Percentiles rank a stretch among this genome's conserved stretches.
Evolutionary conservation across 23 tunicate species (phyloP).

Genomic region (Styela plicata): DNA sequence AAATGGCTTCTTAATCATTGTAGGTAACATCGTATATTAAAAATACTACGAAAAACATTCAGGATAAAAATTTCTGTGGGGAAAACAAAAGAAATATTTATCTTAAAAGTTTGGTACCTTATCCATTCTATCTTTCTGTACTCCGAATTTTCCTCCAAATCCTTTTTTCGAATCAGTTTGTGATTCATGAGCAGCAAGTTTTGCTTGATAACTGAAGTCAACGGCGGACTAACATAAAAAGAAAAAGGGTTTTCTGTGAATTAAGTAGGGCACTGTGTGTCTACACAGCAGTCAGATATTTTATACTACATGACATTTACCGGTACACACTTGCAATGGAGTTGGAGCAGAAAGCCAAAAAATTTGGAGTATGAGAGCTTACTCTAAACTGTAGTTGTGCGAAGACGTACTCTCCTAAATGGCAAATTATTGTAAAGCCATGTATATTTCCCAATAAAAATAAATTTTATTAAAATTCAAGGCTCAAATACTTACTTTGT

Average conservation of each 20-base stretch:
- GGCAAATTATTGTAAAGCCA: too few species aligned
- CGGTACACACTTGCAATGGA: background rate
- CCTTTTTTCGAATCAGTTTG: constrained; percentile 48
- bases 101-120: background rate
- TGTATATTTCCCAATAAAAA: too few species aligned
- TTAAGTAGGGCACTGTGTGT: background rate
- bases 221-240: constrained; percentile 47
- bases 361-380: too few species aligned
- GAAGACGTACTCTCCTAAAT: too few species aligned
- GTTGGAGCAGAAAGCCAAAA: too few species aligned
- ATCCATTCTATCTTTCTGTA: constrained; percentile 37
- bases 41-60: too few species aligned
- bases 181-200: constrained; percentile 62
- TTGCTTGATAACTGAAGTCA: constrained; percentile 50
- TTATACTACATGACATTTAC: background rate
- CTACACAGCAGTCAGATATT: background rate
- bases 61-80: too few species aligned
- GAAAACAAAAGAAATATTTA: too few species aligned
- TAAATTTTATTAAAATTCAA: too few species aligned
- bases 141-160: constrained; percentile 44
- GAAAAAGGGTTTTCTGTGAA: background rate
- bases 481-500: constrained; percentile 59
- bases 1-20: too few species aligned
- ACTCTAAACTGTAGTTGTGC: too few species aligned
- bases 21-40: too few species aligned